Evolutionary conservation across 2,113 vertebrate species (phyloP).

Genomic region (Mesocricetus auratus): DNA sequence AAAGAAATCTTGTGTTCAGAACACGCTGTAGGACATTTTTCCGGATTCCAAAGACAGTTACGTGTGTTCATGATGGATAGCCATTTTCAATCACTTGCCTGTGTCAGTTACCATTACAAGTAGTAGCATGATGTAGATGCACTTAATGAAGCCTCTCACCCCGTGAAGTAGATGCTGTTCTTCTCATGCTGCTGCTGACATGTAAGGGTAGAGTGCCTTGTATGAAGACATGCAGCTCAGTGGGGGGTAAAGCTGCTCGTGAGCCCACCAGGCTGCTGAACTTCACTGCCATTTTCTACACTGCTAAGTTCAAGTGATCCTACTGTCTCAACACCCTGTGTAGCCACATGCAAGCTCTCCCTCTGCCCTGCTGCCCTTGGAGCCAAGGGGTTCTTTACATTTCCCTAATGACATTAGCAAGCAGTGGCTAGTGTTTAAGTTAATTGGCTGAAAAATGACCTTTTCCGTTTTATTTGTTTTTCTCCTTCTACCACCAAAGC

Average conservation of each 20-base stretch:
- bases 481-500: background rate
- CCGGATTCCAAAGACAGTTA: background rate
- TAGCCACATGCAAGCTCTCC: background rate
- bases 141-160: background rate
- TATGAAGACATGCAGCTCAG: background rate
- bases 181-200: background rate
- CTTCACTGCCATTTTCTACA: background rate
- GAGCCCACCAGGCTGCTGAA: background rate
- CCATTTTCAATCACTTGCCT: background rate
- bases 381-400: background rate
- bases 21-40: background rate
- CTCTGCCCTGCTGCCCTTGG: background rate
- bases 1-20: background rate
- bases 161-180: background rate
- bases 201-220: background rate
- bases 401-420: background rate
- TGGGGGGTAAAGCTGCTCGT: background rate
- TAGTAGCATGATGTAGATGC: background rate
- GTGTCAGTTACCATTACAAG: background rate
- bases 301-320: background rate
- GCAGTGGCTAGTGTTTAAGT: background rate
- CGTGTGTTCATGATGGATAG: constrained; percentile 5
- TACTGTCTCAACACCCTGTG: background rate
- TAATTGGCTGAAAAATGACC: background rate
- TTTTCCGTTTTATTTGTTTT: background rate